phyloP scores from a whole-genome alignment of 2,888 invertebrate species.

The Halictus quadricinctus region DNA sequence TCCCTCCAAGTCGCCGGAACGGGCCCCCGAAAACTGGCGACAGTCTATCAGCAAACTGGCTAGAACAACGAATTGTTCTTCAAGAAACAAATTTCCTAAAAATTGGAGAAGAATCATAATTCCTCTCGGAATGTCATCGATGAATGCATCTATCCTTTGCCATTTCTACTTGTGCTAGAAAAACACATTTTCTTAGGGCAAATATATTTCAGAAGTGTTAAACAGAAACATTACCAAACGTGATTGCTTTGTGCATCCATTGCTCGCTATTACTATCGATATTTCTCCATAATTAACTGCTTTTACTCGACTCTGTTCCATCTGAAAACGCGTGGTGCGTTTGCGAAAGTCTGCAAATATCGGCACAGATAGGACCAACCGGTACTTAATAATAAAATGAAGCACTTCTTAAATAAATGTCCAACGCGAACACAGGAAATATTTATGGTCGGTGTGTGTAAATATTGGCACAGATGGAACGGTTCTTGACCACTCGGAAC shows the following conservation, averaged over 20 bases:
- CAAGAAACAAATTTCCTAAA: not conserved
- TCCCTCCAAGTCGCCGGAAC: not conserved
- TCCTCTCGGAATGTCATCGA: not conserved
- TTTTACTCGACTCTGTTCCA: not conserved
- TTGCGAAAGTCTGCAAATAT: not conserved
- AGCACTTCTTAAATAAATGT: not conserved
- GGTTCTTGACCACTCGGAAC: not conserved
- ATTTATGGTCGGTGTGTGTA: not conserved
- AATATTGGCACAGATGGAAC: not conserved
- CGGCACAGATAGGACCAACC: not conserved
- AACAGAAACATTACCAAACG: no score
- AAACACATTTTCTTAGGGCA: not conserved
- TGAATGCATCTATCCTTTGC: not conserved
- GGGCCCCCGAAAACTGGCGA: not conserved
- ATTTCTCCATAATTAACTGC: not conserved
- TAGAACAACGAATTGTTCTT: not conserved
- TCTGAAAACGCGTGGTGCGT: not conserved
- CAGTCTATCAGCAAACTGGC: not conserved
- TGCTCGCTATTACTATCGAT: not conserved
- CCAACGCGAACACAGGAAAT: not conserved
- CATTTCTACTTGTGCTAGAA: not conserved
- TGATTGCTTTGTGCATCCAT: no score
- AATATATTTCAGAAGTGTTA: not conserved
- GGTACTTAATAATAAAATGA: not conserved
- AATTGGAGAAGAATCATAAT: no score